Conservation (phyloP, 1,140 invertebrate species). For the Drosophila kepulauana region DNA sequence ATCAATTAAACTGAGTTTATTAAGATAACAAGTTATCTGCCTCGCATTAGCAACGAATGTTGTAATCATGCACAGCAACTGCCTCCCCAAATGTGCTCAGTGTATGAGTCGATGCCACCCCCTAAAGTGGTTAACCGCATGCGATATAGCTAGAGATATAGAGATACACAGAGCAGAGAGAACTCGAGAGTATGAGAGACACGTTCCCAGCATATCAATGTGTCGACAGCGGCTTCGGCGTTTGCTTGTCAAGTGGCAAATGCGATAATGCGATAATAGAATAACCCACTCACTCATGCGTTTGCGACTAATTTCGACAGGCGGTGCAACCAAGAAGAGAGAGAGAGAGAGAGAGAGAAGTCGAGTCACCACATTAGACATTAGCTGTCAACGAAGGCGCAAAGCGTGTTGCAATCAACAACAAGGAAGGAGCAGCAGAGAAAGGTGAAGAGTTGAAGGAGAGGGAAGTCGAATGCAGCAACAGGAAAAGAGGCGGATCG, state of each 20-base stretch:
- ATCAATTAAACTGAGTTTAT: too few relatives aligned
- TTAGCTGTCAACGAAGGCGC: slow-evolving; percentile 29
- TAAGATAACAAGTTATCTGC: too few relatives aligned
- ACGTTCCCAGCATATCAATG: slow-evolving; percentile 69
- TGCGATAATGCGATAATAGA: slow-evolving; percentile 18
- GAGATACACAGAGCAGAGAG: too few relatives aligned
- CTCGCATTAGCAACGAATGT: too few relatives aligned
- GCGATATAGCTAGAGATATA: not conserved
- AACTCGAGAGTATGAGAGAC: not conserved
- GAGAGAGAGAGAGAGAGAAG: not conserved
- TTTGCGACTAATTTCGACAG: slow-evolving; percentile 55
- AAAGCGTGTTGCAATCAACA: slow-evolving; percentile 25
- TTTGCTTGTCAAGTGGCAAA: slow-evolving; percentile 20
- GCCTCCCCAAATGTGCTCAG: too few relatives aligned
- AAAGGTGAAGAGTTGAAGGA: not conserved
- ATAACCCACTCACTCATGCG: slow-evolving; percentile 61
- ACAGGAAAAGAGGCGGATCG: slow-evolving; percentile 31
- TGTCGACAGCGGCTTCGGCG: slow-evolving; percentile 14
- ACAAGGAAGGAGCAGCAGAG: not conserved
- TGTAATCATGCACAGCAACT: too few relatives aligned
- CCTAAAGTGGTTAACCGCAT: not conserved
- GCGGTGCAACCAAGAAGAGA: not conserved
- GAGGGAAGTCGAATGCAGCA: slow-evolving; percentile 4
- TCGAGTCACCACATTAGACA: slow-evolving; percentile 35
- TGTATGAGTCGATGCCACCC: too few relatives aligned